Conservation (phyloP, 2,797 vertebrate genomes). For the Sebastes hubbsi region DNA sequence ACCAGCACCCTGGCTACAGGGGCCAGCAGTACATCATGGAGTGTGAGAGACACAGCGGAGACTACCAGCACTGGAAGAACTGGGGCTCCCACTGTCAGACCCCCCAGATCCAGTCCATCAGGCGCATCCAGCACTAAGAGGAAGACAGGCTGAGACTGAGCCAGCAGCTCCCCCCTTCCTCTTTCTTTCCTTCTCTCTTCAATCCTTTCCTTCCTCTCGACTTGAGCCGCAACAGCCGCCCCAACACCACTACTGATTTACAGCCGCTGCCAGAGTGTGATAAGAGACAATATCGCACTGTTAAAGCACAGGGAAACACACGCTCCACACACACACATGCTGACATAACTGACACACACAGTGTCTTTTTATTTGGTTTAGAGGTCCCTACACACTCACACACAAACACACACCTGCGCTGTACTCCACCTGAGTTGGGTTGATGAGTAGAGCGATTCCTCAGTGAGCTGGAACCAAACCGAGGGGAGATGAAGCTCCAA, state of each 20-base stretch:
- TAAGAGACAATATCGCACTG: slow-evolving; percentile 78
- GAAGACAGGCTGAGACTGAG: slow-evolving; percentile 62
- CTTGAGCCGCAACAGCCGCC: slow-evolving; percentile 57
- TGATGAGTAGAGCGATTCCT: slow-evolving; percentile 1
- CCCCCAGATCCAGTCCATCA: slow-evolving; percentile 88
- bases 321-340: slow-evolving; percentile 11
- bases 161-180: slow-evolving; percentile 45
- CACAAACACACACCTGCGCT: slow-evolving; percentile 59
- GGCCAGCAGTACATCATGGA: slow-evolving; percentile 90
- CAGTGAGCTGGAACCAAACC: not conserved
- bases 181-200: slow-evolving; percentile 25
- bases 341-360: slow-evolving; percentile 46
- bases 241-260: slow-evolving; percentile 51
- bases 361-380: slow-evolving; percentile 75
- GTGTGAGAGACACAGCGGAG: slow-evolving; percentile 86
- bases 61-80: slow-evolving; percentile 87
- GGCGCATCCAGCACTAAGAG: slow-evolving; percentile 85
- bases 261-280: slow-evolving; percentile 69
- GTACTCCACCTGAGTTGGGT: slow-evolving; percentile 39
- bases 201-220: slow-evolving; percentile 52
- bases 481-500: slow-evolving; percentile 21
- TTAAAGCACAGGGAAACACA: slow-evolving; percentile 70
- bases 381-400: slow-evolving; percentile 41
- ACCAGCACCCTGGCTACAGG: slow-evolving; percentile 86
- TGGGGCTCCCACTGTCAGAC: slow-evolving; percentile 87